Percentiles rank a stretch among this genome's conserved stretches.
Conservation (phyloP, 2,888 invertebrate genomes). For the Chrysolina oricalcia region DNA sequence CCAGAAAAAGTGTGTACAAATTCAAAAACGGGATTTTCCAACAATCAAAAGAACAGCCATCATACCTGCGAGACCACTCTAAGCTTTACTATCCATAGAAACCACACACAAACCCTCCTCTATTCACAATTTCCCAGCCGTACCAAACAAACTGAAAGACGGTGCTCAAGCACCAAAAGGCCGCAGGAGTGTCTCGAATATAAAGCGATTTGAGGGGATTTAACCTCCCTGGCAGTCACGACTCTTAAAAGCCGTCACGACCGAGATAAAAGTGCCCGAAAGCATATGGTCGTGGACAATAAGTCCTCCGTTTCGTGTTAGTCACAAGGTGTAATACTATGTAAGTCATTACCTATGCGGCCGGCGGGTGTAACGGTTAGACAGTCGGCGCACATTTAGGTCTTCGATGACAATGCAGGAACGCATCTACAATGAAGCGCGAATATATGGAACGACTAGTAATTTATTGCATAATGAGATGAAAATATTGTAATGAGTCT, state of each 20-base stretch:
- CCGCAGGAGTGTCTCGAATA: constrained; percentile 15
- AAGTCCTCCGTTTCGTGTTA: constrained; percentile 21
- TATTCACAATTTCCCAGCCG: not conserved
- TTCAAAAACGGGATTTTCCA: too few relatives aligned
- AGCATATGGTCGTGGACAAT: constrained; percentile 19
- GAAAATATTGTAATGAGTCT: too few relatives aligned
- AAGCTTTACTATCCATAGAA: not conserved
- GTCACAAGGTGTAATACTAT: constrained; percentile 31
- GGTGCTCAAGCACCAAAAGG: not conserved
- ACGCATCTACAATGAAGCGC: not conserved
- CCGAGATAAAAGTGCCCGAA: constrained; percentile 29
- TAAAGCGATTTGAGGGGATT: constrained; percentile 38
- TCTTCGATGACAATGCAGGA: constrained; percentile 21
- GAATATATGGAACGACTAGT: not conserved
- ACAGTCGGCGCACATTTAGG: constrained; percentile 2
- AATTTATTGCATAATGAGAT: too few relatives aligned
- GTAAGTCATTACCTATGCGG: constrained; percentile 28
- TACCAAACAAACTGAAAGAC: constrained; percentile 8
- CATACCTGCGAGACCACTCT: not conserved
- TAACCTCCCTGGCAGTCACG: constrained; percentile 48
- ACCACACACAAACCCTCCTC: not conserved
- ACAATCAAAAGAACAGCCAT: not conserved
- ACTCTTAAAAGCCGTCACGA: constrained; percentile 45
- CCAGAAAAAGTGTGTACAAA: too few relatives aligned
- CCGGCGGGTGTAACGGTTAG: constrained; percentile 1